These are phyloP conservation scores for Enoplolaimus lenunculus DNA, from an alignment of 2,888 invertebrate species.

Conservation along the genomic window DNA sequence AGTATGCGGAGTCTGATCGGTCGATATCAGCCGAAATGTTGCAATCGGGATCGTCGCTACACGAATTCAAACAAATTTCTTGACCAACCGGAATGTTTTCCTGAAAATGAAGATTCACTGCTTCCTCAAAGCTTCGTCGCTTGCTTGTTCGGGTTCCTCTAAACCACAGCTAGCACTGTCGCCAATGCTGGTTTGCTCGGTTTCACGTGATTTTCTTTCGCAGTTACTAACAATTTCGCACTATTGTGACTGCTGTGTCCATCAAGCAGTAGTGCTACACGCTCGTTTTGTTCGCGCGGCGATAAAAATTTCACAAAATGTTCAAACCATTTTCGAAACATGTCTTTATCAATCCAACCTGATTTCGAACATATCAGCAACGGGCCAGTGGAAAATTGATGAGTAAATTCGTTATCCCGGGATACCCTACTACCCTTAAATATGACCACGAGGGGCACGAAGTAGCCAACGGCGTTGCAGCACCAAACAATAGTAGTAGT, in stretches of 20 bases:
- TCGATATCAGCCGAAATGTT: too few relatives aligned
- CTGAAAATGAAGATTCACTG: too few relatives aligned
- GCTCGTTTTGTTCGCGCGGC: neutral
- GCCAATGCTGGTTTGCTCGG: too few relatives aligned
- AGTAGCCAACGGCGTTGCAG: conserved; percentile 4
- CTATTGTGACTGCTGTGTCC: neutral
- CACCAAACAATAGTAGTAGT: neutral
- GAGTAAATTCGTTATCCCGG: neutral
- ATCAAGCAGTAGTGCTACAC: neutral
- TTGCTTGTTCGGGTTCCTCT: too few relatives aligned
- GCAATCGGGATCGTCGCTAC: too few relatives aligned
- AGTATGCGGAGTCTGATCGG: too few relatives aligned
- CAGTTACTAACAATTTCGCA: neutral
- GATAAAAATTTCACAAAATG: too few relatives aligned
- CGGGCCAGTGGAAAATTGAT: neutral
- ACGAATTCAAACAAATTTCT: too few relatives aligned
- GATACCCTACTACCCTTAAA: neutral
- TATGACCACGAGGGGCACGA: neutral
- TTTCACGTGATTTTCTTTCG: neutral
- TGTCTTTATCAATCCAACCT: conserved; percentile 2
- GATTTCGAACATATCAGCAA: neutral
- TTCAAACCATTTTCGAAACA: neutral
- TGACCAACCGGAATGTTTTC: too few relatives aligned
- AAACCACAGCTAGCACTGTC: too few relatives aligned
- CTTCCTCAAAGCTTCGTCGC: too few relatives aligned